Evolutionary conservation across 1,140 invertebrate species (phyloP), one percentile per base, ranked within the genome.

Genomic region (Pachyrhynchus sulphureomaculatus): DNA sequence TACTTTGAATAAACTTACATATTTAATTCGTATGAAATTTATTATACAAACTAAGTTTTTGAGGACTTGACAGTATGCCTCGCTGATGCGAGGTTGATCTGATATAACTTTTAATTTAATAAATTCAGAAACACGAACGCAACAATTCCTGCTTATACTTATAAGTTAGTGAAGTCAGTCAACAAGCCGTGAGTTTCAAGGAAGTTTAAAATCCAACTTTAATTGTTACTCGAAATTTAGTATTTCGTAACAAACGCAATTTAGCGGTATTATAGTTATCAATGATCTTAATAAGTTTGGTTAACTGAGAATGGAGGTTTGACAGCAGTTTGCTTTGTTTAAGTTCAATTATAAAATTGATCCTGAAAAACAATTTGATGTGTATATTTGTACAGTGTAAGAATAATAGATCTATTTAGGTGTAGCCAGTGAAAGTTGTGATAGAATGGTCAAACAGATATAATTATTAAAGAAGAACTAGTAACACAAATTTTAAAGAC

Each of bases 61-160:
- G 20, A 17, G 34, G 41, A 41, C 18, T 21, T 56, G 26, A 45
- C 53, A 23, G 23, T 20, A 41, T 34, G 29, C 12, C 23, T 41
- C 34, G 21, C 37, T 54, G 37, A 39, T 20, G 42, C 23, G 39
- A 26, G 53, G 42, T 56, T 45, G 45, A 58, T 58, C 45, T 48
- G 45, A 58, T 58, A 48, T 29, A 48, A 58, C 44, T 58, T 41
- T 48, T 32, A 42, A 51, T 42, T 34, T 59, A 59, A 59, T 51
- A 33, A 59, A 51, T 59, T 59, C 47, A 51, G 47, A 26, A 42
- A 42, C 56, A 41, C 47, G 56, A 51, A 51, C 45, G 56, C 33
- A 59, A 41, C 56, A 59, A 49, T 59, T 26, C 56, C 17, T 20
- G 36, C 34, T 42, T 29, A 33, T 42, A 59, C 56, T 59, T 59